These are phyloP conservation scores for Loxodonta africana DNA, from an alignment of 2,113 vertebrate species.

Conservation along the genomic window DNA sequence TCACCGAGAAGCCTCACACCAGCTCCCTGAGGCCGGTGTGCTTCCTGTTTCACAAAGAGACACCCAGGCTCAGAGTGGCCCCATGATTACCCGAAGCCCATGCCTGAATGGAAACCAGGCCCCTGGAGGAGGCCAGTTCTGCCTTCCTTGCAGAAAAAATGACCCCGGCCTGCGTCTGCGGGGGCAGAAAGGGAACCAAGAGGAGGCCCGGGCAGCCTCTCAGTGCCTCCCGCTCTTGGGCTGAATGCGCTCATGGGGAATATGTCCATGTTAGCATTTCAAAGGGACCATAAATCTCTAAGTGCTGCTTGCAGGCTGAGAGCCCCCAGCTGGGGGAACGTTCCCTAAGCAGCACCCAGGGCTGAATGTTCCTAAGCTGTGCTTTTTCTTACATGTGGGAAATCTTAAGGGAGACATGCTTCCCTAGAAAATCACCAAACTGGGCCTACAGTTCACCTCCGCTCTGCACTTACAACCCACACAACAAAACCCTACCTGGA, in stretches of 20 bases:
- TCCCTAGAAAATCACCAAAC: neutral
- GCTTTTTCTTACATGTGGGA: neutral
- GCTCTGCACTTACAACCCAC: neutral
- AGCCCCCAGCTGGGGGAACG: neutral
- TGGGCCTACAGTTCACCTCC: neutral
- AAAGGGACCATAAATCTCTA: neutral
- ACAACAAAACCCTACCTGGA: too few species aligned
- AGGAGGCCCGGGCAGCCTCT: neutral
- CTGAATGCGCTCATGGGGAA: neutral
- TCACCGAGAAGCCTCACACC: neutral
- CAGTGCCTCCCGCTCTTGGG: neutral
- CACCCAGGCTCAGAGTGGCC: neutral
- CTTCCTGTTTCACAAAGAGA: neutral
- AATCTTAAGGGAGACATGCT: neutral
- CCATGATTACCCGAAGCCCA: neutral
- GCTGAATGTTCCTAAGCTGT: neutral
- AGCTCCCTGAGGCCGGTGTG: neutral
- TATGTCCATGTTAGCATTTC: neutral
- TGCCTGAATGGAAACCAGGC: neutral
- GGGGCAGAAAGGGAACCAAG: neutral
- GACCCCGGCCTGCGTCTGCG: neutral
- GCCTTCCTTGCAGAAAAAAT: neutral
- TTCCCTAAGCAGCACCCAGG: rapidly evolving
- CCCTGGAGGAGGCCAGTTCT: neutral
- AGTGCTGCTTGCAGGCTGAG: rapidly evolving